A percentile compares a stretch with the other conserved stretches of the same genome.
These are phyloP conservation scores for Escarpia spicata DNA, from an alignment of 2,888 invertebrate genomes.

Conservation along the genomic window DNA sequence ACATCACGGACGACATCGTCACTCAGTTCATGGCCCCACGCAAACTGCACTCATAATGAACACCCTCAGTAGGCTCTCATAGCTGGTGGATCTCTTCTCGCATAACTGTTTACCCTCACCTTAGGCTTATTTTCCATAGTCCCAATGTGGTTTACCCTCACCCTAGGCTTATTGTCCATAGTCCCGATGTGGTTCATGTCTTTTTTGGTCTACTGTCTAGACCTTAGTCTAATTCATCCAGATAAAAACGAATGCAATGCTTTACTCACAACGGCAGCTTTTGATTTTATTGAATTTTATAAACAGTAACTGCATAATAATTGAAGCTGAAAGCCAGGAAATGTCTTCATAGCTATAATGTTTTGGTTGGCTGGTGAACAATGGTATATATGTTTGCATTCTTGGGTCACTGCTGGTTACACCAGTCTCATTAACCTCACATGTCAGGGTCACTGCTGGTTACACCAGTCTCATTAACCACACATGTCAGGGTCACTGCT, in stretches of 20 bases:
- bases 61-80: conserved; percentile 35
- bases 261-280: neutral
- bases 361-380: too few relatives aligned
- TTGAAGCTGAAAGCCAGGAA: too few relatives aligned
- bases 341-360: too few relatives aligned
- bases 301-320: too few relatives aligned
- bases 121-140: neutral
- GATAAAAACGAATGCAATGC: neutral
- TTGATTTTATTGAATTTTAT: neutral
- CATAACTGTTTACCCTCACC: conserved; percentile 6
- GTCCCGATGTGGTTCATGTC: neutral
- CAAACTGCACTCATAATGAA: conserved; percentile 67
- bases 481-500: too few relatives aligned
- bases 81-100: neutral
- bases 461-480: too few relatives aligned
- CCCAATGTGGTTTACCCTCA: neutral
- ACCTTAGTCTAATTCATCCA: neutral
- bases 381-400: too few relatives aligned
- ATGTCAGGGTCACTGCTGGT: too few relatives aligned
- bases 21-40: conserved; percentile 86
- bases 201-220: neutral
- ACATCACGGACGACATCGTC: conserved; percentile 86
- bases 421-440: too few relatives aligned
- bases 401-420: too few relatives aligned
- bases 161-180: neutral